Evolutionary conservation across 1,140 invertebrate genomes (phyloP).

Genomic region (Leptopilina boulardi): DNA sequence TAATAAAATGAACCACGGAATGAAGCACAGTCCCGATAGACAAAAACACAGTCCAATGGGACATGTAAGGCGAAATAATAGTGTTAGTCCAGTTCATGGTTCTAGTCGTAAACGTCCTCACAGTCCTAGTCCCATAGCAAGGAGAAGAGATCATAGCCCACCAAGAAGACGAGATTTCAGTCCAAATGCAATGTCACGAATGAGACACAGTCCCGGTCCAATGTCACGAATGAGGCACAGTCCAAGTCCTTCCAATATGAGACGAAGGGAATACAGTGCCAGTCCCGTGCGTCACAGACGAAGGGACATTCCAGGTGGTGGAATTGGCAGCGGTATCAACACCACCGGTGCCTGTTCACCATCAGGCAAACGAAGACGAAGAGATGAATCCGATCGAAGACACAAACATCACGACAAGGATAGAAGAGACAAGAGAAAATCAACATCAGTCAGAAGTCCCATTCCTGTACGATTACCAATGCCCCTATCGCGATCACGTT

Average conservation of each 20-base stretch:
- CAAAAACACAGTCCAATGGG: conserved; percentile 64
- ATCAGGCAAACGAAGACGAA: conserved; percentile 68
- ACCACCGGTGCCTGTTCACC: conserved; percentile 60
- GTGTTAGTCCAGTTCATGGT: conserved; percentile 56
- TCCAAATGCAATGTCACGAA: conserved; percentile 61
- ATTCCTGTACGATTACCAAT: conserved; percentile 52
- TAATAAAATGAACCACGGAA: conserved; percentile 43
- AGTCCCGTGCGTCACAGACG: conserved; percentile 49
- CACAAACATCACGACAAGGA: conserved; percentile 73
- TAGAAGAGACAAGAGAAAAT: conserved; percentile 71
- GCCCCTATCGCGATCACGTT: conserved; percentile 71
- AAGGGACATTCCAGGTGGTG: background rate
- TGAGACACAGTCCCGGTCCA: conserved; percentile 65
- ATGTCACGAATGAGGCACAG: conserved; percentile 66
- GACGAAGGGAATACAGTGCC: conserved; percentile 65
- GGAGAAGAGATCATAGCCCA: conserved; percentile 66
- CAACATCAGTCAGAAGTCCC: conserved; percentile 65
- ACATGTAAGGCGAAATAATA: conserved; percentile 47
- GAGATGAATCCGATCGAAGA: conserved; percentile 71
- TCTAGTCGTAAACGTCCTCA: conserved; percentile 62
- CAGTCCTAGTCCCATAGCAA: conserved; percentile 66
- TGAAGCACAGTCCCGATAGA: conserved; percentile 63
- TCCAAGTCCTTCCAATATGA: conserved; percentile 61
- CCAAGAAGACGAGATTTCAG: conserved; percentile 70
- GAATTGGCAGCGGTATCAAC: conserved; percentile 45